phyloP scores from a whole-genome alignment of 2,888 invertebrate genomes.

The Epinotia demarniana region DNA sequence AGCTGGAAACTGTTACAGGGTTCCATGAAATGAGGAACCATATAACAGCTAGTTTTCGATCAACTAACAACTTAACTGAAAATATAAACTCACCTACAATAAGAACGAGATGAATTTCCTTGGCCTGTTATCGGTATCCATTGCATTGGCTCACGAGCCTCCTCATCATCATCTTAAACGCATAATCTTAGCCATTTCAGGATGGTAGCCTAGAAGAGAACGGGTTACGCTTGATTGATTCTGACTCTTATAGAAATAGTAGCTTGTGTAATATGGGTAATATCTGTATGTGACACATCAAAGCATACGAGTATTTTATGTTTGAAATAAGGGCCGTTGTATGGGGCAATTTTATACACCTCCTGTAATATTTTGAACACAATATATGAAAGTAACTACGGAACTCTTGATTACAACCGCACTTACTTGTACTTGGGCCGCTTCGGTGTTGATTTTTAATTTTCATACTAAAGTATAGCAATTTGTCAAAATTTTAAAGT shows the following conservation, averaged over 20 bases:
- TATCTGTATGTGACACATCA: too few relatives aligned
- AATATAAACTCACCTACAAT: background rate
- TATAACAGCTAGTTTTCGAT: background rate
- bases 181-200: too few relatives aligned
- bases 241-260: too few relatives aligned
- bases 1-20: background rate
- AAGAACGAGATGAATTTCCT: background rate
- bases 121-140: background rate
- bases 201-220: too few relatives aligned
- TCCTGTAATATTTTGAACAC: constrained; percentile 5
- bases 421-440: background rate
- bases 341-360: background rate
- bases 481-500: constrained; percentile 20
- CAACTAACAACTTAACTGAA: background rate
- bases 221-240: too few relatives aligned
- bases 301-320: too few relatives aligned
- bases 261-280: too few relatives aligned
- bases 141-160: background rate
- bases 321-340: background rate
- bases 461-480: constrained; percentile 8
- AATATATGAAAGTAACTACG: background rate
- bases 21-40: background rate
- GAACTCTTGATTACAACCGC: constrained; percentile 13
- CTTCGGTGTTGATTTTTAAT: constrained; percentile 9
- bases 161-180: background rate